Conservation (phyloP, 2,113 vertebrate species). For the Azemiops feae region DNA sequence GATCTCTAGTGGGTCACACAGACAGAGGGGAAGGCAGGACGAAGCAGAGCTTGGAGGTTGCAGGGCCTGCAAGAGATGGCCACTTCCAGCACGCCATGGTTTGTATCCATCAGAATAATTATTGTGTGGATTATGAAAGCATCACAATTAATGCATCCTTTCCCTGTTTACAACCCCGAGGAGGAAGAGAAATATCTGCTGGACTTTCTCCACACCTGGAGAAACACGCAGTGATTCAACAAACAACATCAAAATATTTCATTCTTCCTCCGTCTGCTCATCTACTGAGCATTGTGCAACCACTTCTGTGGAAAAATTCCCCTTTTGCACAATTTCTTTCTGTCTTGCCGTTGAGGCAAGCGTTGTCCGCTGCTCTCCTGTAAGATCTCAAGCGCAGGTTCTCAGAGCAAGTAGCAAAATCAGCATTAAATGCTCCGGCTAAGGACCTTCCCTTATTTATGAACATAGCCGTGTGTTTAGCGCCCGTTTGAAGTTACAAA, state of each 20-base stretch:
- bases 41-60: background rate
- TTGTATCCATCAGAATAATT: background rate
- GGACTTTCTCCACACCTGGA: slow-evolving; percentile 18
- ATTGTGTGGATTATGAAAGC: background rate
- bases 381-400: slow-evolving; percentile 26
- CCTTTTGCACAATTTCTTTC: slow-evolving; percentile 43
- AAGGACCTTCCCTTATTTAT: background rate
- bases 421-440: background rate
- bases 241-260: slow-evolving; percentile 1
- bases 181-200: background rate
- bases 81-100: background rate
- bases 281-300: slow-evolving; percentile 38
- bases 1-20: too few species aligned
- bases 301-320: slow-evolving; percentile 57
- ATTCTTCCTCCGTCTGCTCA: slow-evolving; percentile 1
- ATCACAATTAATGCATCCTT: background rate
- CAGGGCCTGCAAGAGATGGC: background rate
- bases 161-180: background rate
- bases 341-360: background rate
- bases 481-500: background rate
- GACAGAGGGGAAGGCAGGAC: background rate
- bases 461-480: background rate
- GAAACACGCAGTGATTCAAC: slow-evolving; percentile 14
- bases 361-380: slow-evolving; percentile 31
- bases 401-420: background rate